Base-by-base conservation (phyloP, 2,113 vertebrate genomes). In the Rhea pennata region DNA sequence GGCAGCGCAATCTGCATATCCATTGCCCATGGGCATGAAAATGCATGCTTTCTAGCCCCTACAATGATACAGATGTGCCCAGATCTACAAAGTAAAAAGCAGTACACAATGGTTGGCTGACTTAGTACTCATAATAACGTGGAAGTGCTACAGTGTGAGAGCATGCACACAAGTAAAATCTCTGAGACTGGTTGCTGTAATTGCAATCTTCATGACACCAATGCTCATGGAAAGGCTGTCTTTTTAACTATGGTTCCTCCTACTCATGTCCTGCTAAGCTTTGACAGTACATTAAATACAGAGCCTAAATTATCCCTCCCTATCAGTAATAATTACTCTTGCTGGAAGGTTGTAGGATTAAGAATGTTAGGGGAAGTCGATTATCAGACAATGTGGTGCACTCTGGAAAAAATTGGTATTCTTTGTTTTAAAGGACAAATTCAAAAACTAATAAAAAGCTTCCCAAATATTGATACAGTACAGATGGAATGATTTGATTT, bases 401-500 rank as follows among this genome's bases (percentile, higher is more conserved):
- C 51, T 44, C 6, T 2, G 62, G 77, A 26, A 93, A 54, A 87
- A 62, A 5, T 16, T 0, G 0, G 84, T 50, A 85, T 54, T 72
- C 77, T 92, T 82, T 56, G 59, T 90, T 92, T 83, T 67, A 88
- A 91, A 91, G 61, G 79, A 82, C 15, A 75, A 91, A 80, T 94
- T 6, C 46, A 17, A 80, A 80, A 66, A 94, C 83, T 78, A 90
- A 78, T 51, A 85, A 70, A 84, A 95, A 86, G 92, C 59, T 94
- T 95, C 94, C 92, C 91, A 92, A 98, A 95, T 87, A 90, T 90
- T 93, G 95, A 93, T 96, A 96, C 36, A 81, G 93, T 95, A 96
- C 89, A 97, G 96, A 95, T 94, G 95, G 81, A 91, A 92, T 90
- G 31, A 95, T 71, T 93, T 95, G 79, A 96, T 94, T 96, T 92